Conservation (phyloP, 2,797 vertebrate genomes). For the Chelidonichthys spinosus region DNA sequence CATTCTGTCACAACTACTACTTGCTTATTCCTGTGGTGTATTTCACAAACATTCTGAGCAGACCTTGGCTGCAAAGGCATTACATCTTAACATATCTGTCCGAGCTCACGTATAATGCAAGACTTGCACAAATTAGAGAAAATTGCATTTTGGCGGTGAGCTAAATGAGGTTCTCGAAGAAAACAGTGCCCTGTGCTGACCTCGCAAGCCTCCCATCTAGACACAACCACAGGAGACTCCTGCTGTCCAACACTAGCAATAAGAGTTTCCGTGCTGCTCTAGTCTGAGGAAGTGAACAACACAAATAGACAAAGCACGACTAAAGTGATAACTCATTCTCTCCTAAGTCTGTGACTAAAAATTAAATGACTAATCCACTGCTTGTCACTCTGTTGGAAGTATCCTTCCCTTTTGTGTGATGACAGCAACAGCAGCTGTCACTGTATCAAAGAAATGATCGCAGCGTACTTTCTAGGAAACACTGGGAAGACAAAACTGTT, state of each 20-base stretch:
- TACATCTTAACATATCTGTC: slow-evolving; percentile 29
- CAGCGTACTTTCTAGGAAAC: slow-evolving; percentile 1
- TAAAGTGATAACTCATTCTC: background rate
- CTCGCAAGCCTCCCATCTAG: slow-evolving; percentile 24
- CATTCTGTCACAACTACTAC: slow-evolving; percentile 24
- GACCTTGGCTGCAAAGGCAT: slow-evolving; percentile 28
- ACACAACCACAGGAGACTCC: slow-evolving; percentile 24
- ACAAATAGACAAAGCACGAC: background rate
- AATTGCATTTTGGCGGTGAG: slow-evolving; percentile 42
- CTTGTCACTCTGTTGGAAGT: background rate
- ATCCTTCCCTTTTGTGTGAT: background rate
- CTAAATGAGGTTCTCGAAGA: slow-evolving; percentile 32
- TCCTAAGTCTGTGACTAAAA: background rate
- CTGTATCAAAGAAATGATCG: background rate
- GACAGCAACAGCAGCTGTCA: background rate
- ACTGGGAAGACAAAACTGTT: background rate
- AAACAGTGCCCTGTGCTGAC: slow-evolving; percentile 30
- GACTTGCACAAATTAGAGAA: slow-evolving; percentile 55
- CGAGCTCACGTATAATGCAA: slow-evolving; percentile 33
- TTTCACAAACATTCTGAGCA: slow-evolving; percentile 43
- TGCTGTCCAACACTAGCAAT: background rate
- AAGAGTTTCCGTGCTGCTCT: background rate
- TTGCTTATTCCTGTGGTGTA: slow-evolving; percentile 20
- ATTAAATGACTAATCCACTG: background rate
- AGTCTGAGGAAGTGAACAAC: background rate